These are phyloP conservation scores for Acridotheres tristis DNA, from an alignment of 2,797 vertebrate genomes.

Conservation along the genomic window DNA sequence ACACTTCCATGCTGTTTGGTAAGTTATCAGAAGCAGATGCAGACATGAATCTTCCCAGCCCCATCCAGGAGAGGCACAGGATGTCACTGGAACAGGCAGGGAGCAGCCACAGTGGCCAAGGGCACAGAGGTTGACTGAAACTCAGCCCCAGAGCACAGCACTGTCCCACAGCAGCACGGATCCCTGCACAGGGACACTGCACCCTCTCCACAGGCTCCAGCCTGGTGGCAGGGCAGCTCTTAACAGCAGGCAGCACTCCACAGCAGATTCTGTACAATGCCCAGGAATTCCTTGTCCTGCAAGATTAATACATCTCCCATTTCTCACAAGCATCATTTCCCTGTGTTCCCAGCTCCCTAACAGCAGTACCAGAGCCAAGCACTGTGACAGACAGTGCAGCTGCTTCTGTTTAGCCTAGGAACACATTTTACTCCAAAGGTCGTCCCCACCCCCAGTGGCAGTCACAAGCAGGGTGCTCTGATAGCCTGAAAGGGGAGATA, in stretches of 20 bases:
- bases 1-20: background rate
- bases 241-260: background rate
- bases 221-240: background rate
- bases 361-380: background rate
- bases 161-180: background rate
- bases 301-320: background rate
- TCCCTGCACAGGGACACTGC: background rate
- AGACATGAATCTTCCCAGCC: background rate
- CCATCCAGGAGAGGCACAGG: background rate
- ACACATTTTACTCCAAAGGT: accelerated
- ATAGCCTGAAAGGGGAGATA: background rate
- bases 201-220: background rate
- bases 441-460: background rate
- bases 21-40: background rate
- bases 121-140: background rate
- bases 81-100: background rate
- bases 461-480: background rate
- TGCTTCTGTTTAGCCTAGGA: background rate
- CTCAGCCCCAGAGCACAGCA: background rate
- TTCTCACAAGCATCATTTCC: background rate
- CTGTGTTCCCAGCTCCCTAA: background rate
- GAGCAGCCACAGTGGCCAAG: background rate
- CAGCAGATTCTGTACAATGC: background rate
- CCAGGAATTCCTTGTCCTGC: background rate
- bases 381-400: background rate